Percentiles rank a stretch among this genome's conserved stretches.
Conservation (phyloP, 2,797 vertebrate species). For the Lutjanus campechanus region DNA sequence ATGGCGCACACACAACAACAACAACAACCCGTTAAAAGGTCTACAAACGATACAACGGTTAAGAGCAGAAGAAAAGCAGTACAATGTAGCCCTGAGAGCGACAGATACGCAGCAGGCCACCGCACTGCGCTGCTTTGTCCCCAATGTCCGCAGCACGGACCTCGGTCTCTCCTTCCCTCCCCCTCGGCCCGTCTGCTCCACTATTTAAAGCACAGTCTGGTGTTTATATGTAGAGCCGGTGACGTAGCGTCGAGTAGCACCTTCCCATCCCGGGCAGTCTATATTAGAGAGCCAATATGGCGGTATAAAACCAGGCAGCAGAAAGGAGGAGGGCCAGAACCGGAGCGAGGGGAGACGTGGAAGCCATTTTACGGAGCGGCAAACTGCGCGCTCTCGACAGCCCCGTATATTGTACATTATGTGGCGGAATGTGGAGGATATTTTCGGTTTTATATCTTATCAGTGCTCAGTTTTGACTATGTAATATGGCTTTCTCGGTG, state of each 20-base stretch:
- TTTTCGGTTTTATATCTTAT: conserved; percentile 43
- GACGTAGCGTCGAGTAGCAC: conserved; percentile 97
- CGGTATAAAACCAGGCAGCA: conserved; percentile 95
- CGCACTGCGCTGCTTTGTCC: conserved; percentile 65
- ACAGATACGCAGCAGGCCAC: background rate
- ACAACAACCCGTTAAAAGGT: background rate
- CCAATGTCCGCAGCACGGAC: conserved; percentile 82
- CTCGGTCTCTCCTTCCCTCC: conserved; percentile 69
- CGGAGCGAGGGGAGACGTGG: conserved; percentile 81
- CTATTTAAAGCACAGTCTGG: conserved; percentile 96
- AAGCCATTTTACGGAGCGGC: conserved; percentile 84
- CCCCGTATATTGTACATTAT: conserved; percentile 7
- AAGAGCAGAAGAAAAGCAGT: background rate
- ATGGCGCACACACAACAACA: background rate
- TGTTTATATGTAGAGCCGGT: conserved; percentile 96
- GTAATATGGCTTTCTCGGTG: conserved; percentile 9
- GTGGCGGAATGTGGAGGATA: conserved; percentile 46
- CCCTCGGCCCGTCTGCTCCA: conserved; percentile 81
- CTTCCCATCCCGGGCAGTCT: conserved; percentile 98
- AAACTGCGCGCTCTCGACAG: conserved; percentile 46
- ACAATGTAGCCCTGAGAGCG: background rate
- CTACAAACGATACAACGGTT: no score
- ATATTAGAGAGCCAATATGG: conserved; percentile 99
- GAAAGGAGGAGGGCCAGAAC: conserved; percentile 94
- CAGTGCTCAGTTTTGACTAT: conserved; percentile 18